These are phyloP conservation scores for Pandemis corylana DNA, from an alignment of 2,888 invertebrate species.

Conservation along the genomic window DNA sequence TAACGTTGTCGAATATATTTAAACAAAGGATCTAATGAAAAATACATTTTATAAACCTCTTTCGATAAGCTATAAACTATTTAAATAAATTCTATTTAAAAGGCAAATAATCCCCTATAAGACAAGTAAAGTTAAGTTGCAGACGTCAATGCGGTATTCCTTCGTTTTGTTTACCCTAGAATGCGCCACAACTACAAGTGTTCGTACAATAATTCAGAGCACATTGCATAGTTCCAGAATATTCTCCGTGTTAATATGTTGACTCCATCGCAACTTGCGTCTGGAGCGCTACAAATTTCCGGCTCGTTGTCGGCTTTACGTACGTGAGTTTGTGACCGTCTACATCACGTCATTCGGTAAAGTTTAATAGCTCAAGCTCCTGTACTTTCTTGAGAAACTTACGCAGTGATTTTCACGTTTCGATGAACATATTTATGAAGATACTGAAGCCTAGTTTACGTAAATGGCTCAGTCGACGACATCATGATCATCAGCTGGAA, in stretches of 20 bases:
- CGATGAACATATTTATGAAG: background rate
- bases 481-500: too few species aligned
- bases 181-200: constrained; percentile 3
- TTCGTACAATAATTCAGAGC: constrained; percentile 10
- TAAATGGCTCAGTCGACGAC: too few species aligned
- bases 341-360: background rate
- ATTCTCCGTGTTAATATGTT: constrained; percentile 19
- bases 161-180: constrained; percentile 3
- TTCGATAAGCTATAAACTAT: too few species aligned
- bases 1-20: background rate
- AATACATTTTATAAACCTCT: background rate
- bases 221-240: constrained; percentile 17
- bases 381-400: background rate
- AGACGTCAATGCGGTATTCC: background rate
- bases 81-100: too few species aligned
- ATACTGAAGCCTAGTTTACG: too few species aligned
- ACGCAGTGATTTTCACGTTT: background rate
- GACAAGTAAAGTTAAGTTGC: background rate
- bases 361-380: background rate
- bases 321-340: constrained; percentile 3
- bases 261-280: constrained; percentile 6
- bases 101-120: background rate
- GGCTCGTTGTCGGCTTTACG: constrained; percentile 15
- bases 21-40: background rate
- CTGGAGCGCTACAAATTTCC: constrained; percentile 18